Evolutionary conservation across 2,797 vertebrate species (phyloP).

Genomic region (Antrozous pallidus): DNA sequence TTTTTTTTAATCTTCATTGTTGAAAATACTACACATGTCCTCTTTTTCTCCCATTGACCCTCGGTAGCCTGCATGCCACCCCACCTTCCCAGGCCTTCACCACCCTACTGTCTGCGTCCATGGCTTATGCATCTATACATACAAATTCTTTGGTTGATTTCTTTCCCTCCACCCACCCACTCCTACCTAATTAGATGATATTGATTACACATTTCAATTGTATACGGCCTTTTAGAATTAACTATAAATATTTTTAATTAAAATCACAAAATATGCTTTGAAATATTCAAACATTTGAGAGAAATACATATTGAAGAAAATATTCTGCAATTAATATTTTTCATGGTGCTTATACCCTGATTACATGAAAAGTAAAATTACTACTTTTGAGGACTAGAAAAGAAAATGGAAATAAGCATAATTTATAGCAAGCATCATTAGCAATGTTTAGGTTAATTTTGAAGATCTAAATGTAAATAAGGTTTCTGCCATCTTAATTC

Average conservation of each 20-base stretch:
- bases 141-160: too few relatives aligned
- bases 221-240: neutral
- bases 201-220: neutral
- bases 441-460: neutral
- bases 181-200: constrained; percentile 1
- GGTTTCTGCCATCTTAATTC: neutral
- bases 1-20: neutral
- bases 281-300: neutral
- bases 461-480: neutral
- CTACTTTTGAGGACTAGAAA: neutral
- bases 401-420: neutral
- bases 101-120: too few relatives aligned
- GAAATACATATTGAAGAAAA: neutral
- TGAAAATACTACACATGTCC: too few relatives aligned
- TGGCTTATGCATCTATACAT: too few relatives aligned
- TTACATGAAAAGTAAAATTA: neutral
- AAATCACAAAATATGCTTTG: neutral
- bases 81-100: too few relatives aligned
- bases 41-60: too few relatives aligned
- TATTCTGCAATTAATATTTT: neutral
- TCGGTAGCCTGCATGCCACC: too few relatives aligned
- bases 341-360: neutral
- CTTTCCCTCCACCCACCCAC: too few relatives aligned
- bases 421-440: neutral
- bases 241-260: neutral